Percentiles rank a stretch among this genome's conserved stretches.
Conservation (phyloP, 2,113 vertebrate species). For the Gymnobelideus leadbeateri region DNA sequence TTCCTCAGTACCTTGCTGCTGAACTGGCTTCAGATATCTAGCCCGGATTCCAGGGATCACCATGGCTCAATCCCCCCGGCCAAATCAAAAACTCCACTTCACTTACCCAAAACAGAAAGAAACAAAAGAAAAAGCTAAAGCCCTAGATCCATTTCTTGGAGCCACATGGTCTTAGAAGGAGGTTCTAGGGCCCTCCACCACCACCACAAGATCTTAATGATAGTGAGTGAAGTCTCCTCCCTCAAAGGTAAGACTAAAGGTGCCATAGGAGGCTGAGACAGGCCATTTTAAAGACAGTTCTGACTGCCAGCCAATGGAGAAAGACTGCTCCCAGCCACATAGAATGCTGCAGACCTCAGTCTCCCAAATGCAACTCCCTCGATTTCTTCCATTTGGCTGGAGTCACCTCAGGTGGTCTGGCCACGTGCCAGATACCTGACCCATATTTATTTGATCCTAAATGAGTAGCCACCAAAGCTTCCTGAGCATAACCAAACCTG, state of each 20-base stretch:
- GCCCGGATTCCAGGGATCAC: neutral
- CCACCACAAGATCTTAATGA: neutral
- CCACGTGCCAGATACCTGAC: neutral
- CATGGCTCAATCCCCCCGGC: neutral
- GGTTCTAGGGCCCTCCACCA: neutral
- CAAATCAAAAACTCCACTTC: neutral
- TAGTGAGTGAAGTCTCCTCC: neutral
- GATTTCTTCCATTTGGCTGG: neutral
- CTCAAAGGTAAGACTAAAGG: neutral
- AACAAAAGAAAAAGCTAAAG: neutral
- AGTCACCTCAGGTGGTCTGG: neutral
- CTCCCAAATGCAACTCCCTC: neutral
- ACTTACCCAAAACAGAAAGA: neutral
- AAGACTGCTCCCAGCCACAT: neutral
- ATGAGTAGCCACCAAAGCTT: neutral
- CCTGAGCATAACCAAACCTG: neutral
- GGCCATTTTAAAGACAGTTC: neutral
- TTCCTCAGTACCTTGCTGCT: neutral
- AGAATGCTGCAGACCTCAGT: neutral
- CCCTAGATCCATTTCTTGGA: neutral
- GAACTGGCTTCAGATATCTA: neutral
- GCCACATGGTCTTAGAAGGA: neutral
- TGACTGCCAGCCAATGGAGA: neutral
- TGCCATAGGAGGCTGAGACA: neutral
- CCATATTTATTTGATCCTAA: neutral